Evolutionary conservation across 1,140 invertebrate genomes (phyloP).

Genomic region (Nasonia vitripennis): DNA sequence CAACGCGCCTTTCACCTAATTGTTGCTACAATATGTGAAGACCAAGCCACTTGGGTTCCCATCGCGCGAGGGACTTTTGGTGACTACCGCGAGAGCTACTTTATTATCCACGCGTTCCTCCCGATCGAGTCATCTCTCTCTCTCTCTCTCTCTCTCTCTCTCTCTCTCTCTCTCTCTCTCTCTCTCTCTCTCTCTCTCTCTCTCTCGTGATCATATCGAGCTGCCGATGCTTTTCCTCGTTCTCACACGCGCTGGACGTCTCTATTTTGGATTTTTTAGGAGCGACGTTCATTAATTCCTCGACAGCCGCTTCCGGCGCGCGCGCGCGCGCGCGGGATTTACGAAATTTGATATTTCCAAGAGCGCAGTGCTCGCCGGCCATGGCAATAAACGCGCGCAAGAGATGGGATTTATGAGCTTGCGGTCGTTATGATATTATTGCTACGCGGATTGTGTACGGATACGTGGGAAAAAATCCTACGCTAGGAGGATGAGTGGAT

Average conservation of each 20-base stretch:
- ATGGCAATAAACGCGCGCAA: not conserved
- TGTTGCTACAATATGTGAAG: conserved; percentile 75
- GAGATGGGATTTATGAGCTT: conserved; percentile 12
- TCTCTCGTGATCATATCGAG: not conserved
- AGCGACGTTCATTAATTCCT: not conserved
- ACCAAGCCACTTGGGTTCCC: conserved; percentile 70
- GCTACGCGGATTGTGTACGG: too few relatives aligned
- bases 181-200: too few relatives aligned
- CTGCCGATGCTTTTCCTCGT: not conserved
- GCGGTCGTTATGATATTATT: not conserved
- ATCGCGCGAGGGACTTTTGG: conserved; percentile 63
- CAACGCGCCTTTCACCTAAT: conserved; percentile 73
- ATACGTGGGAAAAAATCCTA: conserved; percentile 6
- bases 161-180: too few relatives aligned
- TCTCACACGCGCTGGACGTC: conserved; percentile 3
- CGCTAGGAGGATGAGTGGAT: not conserved
- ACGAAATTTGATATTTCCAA: not conserved
- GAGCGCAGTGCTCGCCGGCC: not conserved
- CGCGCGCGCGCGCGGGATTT: too few relatives aligned
- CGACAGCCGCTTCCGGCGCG: not conserved
- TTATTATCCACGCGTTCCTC: not conserved
- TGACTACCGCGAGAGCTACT: conserved; percentile 31
- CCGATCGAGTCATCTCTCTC: not conserved
- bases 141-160: too few relatives aligned
- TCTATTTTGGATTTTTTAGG: not conserved